These are phyloP conservation scores for Pyxicephalus adspersus DNA, from an alignment of 2,113 vertebrate genomes.

Conservation along the genomic window DNA sequence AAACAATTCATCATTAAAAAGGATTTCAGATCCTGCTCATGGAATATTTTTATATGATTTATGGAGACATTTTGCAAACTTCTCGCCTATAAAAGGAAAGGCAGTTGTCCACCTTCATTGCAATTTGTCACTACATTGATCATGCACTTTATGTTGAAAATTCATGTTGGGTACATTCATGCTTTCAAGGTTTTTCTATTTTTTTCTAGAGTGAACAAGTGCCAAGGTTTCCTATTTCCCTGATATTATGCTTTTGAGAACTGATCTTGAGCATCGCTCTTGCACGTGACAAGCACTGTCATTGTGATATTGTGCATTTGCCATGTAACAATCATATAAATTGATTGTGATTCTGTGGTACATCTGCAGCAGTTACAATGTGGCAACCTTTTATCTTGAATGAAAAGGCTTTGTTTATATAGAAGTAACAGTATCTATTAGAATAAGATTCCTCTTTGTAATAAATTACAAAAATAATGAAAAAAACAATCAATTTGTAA, in stretches of 20 bases:
- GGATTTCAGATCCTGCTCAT: not conserved
- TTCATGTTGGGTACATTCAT: not conserved
- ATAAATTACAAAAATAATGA: too few species aligned
- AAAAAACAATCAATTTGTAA: too few species aligned
- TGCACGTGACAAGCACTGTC: constrained; percentile 10
- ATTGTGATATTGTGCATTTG: not conserved
- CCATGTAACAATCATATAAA: constrained; percentile 27
- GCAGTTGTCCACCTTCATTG: constrained; percentile 17
- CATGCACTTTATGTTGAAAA: constrained; percentile 12
- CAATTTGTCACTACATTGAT: constrained; percentile 26
- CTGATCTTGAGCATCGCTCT: not conserved
- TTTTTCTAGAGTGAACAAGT: constrained; percentile 1
- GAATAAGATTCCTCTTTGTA: too few species aligned
- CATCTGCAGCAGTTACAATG: not conserved
- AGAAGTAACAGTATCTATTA: too few species aligned
- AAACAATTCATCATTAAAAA: constrained; percentile 36
- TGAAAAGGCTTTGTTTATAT: not conserved
- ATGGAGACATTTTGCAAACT: constrained; percentile 5
- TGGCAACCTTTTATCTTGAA: not conserved
- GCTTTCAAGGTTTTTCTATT: constrained; percentile 17
- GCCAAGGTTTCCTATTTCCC: constrained; percentile 3
- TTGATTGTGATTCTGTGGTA: constrained; percentile 18
- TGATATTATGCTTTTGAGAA: constrained; percentile 24
- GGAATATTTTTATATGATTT: constrained; percentile 16
- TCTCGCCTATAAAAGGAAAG: constrained; percentile 17